Evolutionary conservation across 2,888 invertebrate species (phyloP), one percentile per base, ranked within the genome.

Genomic region (Agrochola lota): DNA sequence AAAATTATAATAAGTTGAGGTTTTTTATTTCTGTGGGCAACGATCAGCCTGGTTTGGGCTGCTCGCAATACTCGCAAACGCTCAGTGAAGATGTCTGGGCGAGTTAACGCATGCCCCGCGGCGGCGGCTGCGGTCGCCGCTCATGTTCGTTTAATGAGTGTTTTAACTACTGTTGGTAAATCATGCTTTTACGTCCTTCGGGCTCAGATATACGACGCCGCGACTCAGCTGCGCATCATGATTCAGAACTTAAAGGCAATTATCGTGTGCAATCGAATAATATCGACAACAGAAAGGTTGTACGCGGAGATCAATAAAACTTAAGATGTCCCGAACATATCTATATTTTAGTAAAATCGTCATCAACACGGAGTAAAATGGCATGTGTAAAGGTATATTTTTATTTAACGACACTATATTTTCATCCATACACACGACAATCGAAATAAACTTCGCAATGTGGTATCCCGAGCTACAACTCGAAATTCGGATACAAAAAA

Each of bases 141-240:
- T 89, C 93, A 93, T 94, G 94, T 95, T 91, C 89, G 85, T 90
- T 93, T 95, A 95, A 95, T 95, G 94, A 95, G 92, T 91, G 92
- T 93, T 94, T 95, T 95, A 94, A 95, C 94, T 95, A 94, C 95
- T 94, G 94, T 93, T 92, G 92, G 93, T 95, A 95, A 95, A 95
- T 95, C 94, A 95, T 94, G 90, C 87, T 88, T 90, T 90, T 91
- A 90, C 88, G 86, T 92, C 91, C 90, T 91, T 89, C 87, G 87
- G 86, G 90, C 88, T 87, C 88, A 86, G 87, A 88, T 86, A 89
- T 81, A 84, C 87, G 87, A 89, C 83, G 86, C 83, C 83, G 78
- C 83, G 80, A 87, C 74, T 89, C 90, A 91, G 88, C 88, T 91
- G 90, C 89, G 71, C 81, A 86, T 78, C 90, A 85, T 87, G 87